Evolutionary conservation across 2,797 vertebrate species (phyloP).

Genomic region (Eremophila alpestris): DNA sequence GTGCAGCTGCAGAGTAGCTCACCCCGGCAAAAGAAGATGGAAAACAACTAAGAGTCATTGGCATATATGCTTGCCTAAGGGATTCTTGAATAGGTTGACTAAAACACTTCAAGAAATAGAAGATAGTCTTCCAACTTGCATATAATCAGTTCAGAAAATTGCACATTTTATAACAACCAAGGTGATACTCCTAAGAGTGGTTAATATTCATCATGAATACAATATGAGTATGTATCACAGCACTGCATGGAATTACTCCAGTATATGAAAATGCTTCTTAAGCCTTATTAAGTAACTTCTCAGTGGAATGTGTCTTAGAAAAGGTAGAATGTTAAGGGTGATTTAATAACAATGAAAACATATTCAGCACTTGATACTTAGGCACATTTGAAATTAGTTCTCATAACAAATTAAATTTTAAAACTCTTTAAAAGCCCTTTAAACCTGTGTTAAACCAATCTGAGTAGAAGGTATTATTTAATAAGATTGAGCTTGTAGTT

Average conservation of each 20-base stretch:
- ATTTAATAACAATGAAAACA: not conserved
- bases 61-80: not conserved
- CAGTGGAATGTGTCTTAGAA: not conserved
- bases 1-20: not conserved
- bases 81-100: not conserved
- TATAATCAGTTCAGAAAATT: not conserved
- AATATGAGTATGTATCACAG: not conserved
- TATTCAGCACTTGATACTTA: not conserved
- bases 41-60: not conserved
- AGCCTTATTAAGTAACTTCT: not conserved
- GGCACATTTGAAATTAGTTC: not conserved
- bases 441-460: not conserved
- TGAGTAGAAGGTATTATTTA: not conserved
- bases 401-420: not conserved
- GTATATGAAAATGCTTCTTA: not conserved
- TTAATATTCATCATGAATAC: not conserved
- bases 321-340: not conserved
- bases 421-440: not conserved
- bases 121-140: not conserved
- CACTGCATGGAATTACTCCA: not conserved
- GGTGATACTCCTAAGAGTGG: not conserved
- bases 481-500: not conserved
- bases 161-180: not conserved
- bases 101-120: not conserved
- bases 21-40: not conserved